Base-by-base conservation (phyloP, 1,140 invertebrate genomes). In the Drosophila aff. region DNA sequence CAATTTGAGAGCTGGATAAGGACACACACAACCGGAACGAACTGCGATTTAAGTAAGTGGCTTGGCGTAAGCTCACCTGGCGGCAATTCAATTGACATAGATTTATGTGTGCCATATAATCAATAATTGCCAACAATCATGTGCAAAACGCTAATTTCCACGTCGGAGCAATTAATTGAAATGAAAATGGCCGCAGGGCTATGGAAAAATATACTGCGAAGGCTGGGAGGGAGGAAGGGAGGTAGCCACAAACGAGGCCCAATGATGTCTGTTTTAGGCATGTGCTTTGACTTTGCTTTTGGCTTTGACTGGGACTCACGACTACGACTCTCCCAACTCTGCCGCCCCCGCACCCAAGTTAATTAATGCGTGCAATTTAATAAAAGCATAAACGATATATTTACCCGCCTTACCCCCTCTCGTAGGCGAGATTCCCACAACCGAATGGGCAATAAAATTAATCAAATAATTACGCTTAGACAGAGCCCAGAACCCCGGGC, bases 321-420 rank as follows among this genome's bases (percentile, higher is more conserved):
- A 21, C 61, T 47, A 21, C 18, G 21, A 11, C 18, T 59, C 23
- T 13, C 36, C 50, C 18, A 41, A 31, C 31, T 33, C 41, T 15
- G 41, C 40, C 38, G 16, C 21, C 58, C 58, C 53, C 53, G 8
- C n/a, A 16, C 3, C 47, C 38, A 36, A 79, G 83, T 90, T 90
- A 90, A 90, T 90, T 90, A 90, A 90, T 90, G 85, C 79, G 67
- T 79, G 68, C 79, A 90, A 90, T 90, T 90, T 81, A 82, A 90
- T 81, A 90, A 82, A 85, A 90, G 81, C 85, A 79, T 90, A 90
- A 90, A 68, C 85, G 85, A 90, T 90, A 90, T 90, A 85, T 90
- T 90, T 79, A 75, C 76, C 44, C 81, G 53, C 46, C 58, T 11
- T 55, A 38, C 21, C 52, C 52, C 33, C 65, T 60, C 63, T 61